These are phyloP conservation scores for Paradisaea rubra DNA, from an alignment of 2,113 vertebrate genomes.

Conservation along the genomic window DNA sequence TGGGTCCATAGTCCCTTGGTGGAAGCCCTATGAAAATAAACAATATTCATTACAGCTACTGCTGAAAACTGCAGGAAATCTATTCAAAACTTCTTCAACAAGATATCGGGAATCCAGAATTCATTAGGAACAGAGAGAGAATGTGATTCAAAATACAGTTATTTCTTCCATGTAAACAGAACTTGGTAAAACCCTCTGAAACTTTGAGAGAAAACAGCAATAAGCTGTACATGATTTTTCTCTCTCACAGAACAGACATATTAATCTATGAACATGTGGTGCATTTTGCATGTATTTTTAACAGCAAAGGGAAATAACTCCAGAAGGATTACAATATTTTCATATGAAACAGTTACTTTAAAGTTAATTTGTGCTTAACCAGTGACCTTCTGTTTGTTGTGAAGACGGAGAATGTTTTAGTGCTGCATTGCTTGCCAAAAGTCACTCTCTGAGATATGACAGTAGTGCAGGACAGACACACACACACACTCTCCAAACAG, in stretches of 20 bases:
- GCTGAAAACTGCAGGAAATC: background rate
- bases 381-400: background rate
- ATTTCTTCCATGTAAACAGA: background rate
- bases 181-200: background rate
- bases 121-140: background rate
- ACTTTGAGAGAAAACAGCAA: background rate
- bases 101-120: background rate
- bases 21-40: constrained; percentile 14
- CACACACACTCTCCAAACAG: background rate
- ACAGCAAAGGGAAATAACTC: background rate
- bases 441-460: background rate
- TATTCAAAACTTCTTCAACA: background rate
- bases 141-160: background rate
- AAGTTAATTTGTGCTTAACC: background rate
- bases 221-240: background rate
- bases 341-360: background rate
- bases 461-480: background rate
- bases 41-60: background rate
- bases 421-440: background rate
- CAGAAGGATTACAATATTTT: background rate
- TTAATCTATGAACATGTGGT: background rate
- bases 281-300: background rate
- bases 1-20: background rate
- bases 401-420: background rate
- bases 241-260: background rate